Evolutionary conservation across 1,140 invertebrate species (phyloP).

Genomic region (Argopecten irradians): DNA sequence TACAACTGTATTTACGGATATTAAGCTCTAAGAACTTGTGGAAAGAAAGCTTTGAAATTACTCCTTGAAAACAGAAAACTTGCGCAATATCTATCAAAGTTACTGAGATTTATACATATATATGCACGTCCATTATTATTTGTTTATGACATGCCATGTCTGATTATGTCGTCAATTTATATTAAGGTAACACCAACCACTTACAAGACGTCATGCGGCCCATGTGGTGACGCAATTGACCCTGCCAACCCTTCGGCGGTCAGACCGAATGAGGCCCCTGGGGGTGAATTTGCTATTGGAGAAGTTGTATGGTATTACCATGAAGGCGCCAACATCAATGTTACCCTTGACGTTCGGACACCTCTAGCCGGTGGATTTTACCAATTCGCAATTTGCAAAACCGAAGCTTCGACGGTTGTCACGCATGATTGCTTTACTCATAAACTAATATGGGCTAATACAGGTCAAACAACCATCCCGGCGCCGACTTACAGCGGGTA

Average conservation of each 20-base stretch:
- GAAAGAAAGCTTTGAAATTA: too few relatives aligned
- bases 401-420: background rate
- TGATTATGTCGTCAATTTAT: background rate
- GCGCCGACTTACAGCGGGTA: background rate
- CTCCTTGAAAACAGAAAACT: too few relatives aligned
- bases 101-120: too few relatives aligned
- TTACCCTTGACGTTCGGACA: background rate
- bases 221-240: background rate
- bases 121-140: too few relatives aligned
- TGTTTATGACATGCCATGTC: too few relatives aligned
- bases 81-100: too few relatives aligned
- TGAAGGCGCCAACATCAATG: background rate
- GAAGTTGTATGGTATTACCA: background rate
- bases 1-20: too few relatives aligned
- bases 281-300: background rate
- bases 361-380: slow-evolving; percentile 7
- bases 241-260: background rate
- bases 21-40: too few relatives aligned
- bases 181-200: background rate
- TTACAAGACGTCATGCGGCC: background rate
- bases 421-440: background rate
- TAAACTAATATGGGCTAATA: background rate
- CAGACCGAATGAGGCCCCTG: background rate
- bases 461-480: background rate
- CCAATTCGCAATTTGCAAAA: background rate